A percentile compares a stretch with the other conserved stretches of the same genome.
phyloP scores from a whole-genome alignment of 2,888 invertebrate genomes.

The Dryocosmus kuriphilus region DNA sequence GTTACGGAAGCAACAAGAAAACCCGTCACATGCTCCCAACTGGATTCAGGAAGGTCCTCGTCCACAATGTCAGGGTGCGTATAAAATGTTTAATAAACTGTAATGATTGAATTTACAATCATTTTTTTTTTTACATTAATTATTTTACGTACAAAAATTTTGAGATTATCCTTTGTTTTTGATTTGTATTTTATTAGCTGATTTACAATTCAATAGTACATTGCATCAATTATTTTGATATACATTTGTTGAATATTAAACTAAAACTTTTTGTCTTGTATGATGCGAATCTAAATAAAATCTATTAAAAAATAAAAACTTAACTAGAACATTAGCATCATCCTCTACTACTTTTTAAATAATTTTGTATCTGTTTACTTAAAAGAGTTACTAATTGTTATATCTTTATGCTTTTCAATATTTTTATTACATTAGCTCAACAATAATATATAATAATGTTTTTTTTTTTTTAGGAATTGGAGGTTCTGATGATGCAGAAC shows the following conservation, averaged over 20 bases:
- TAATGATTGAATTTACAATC: no score
- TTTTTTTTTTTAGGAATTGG: constrained; percentile 86
- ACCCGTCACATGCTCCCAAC: constrained; percentile 98
- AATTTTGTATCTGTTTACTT: no score
- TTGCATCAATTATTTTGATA: background rate
- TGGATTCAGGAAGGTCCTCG: constrained; percentile 97
- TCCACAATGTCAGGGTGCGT: constrained; percentile 90
- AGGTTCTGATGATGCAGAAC: constrained; percentile 99
- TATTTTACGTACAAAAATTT: no score
- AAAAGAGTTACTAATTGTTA: no score
- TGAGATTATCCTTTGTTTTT: background rate
- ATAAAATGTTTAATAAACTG: background rate
- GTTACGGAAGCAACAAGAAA: constrained; percentile 97
- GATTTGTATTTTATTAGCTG: constrained; percentile 27
- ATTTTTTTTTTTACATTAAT: no score
- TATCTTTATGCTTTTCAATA: no score
- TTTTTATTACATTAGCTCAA: background rate
- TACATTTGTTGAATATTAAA: no score
- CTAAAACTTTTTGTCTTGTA: no score
- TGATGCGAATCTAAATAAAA: background rate
- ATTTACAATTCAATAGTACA: constrained; percentile 3
- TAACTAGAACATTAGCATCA: no score
- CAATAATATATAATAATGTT: constrained; percentile 8
- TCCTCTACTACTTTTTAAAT: no score
- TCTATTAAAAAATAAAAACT: background rate